Conservation (phyloP, 1,140 invertebrate genomes). For the Drosophila santomea region DNA sequence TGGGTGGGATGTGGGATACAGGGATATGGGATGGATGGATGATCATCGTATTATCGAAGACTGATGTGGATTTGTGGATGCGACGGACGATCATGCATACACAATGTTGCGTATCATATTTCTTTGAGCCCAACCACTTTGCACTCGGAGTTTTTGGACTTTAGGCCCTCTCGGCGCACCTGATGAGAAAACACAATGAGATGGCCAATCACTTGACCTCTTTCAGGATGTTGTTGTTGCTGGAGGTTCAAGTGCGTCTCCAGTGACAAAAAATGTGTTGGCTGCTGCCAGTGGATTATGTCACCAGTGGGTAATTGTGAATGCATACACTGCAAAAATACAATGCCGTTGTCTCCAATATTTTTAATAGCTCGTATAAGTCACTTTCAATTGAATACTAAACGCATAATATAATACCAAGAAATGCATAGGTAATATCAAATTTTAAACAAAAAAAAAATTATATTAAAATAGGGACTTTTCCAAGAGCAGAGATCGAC, state of each 20-base stretch:
- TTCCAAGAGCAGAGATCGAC: slow-evolving; percentile 15
- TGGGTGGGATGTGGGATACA: slow-evolving; percentile 6
- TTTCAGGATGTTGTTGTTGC: slow-evolving; percentile 80
- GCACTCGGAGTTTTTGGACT: slow-evolving; percentile 11
- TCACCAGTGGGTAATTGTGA: slow-evolving; percentile 23
- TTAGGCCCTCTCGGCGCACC: slow-evolving; percentile 48
- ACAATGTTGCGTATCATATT: slow-evolving; percentile 79
- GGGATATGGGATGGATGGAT: slow-evolving; percentile 5
- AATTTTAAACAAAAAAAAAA: background rate
- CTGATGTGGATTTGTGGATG: slow-evolving; percentile 27
- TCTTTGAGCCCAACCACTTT: slow-evolving; percentile 39
- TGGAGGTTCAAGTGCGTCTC: slow-evolving; percentile 71
- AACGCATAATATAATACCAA: no score
- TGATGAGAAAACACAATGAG: slow-evolving; percentile 83
- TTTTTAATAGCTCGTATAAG: no score
- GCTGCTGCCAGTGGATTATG: slow-evolving; percentile 31
- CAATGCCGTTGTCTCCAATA: no score
- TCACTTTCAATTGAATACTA: no score
- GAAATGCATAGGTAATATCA: no score
- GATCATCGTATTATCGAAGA: slow-evolving; percentile 20
- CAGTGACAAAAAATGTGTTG: slow-evolving; percentile 9
- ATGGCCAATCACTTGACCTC: slow-evolving; percentile 80
- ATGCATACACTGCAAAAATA: slow-evolving; percentile 15
- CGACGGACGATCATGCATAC: slow-evolving; percentile 74
- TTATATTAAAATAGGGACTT: background rate